Evolutionary conservation across 2,113 vertebrate species (phyloP).

Genomic region (Pseudorasbora parva): DNA sequence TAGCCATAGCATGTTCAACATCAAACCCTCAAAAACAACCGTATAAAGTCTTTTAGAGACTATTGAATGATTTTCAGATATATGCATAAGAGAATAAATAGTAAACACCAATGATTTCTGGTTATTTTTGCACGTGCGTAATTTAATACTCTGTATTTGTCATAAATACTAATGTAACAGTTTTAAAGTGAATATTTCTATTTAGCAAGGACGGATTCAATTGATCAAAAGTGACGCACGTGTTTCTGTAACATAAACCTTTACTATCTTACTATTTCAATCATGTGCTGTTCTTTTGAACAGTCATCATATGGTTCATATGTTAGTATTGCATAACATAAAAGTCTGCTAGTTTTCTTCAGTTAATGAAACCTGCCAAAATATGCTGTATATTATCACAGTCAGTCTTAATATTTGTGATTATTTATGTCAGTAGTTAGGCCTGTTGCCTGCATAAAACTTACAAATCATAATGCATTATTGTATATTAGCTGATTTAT

Average conservation of each 20-base stretch:
- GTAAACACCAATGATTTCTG: not conserved
- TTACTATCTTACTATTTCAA: too few relatives aligned
- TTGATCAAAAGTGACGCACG: not conserved
- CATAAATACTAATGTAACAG: not conserved
- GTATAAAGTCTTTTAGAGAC: not conserved
- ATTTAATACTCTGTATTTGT: not conserved
- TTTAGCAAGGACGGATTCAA: too few relatives aligned
- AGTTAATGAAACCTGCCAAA: not conserved
- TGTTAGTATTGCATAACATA: not conserved
- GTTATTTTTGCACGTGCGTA: not conserved
- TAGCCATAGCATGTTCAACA: conserved; percentile 16
- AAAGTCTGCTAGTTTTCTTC: not conserved
- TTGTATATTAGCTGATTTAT: not conserved
- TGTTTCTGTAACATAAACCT: too few relatives aligned
- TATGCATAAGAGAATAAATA: not conserved
- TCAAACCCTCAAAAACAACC: conserved; percentile 6
- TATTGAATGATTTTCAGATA: not conserved
- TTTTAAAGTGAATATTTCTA: not conserved
- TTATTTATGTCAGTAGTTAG: not conserved
- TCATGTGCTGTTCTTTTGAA: not conserved
- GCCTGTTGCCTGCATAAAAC: not conserved
- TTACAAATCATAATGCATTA: not conserved
- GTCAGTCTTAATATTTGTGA: not conserved
- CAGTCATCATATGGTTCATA: not conserved
- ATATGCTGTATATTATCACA: not conserved